Evolutionary conservation across 2,113 vertebrate species (phyloP).

Genomic region (Loxodonta africana): DNA sequence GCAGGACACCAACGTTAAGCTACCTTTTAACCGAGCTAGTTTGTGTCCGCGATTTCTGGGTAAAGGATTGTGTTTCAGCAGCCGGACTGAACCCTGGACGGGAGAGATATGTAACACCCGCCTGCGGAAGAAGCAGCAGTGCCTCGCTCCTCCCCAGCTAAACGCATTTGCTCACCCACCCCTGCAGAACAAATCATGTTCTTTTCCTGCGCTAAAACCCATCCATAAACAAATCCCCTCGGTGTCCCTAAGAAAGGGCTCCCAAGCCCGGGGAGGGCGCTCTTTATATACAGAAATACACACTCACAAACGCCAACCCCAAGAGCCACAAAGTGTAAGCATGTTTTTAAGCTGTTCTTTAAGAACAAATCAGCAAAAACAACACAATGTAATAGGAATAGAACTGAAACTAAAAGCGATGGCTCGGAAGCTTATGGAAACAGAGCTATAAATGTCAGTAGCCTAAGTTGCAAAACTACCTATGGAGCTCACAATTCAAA

Average conservation of each 20-base stretch:
- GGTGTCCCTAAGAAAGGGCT: not conserved
- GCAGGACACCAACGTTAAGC: not conserved
- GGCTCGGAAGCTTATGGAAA: not conserved
- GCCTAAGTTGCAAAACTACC: constrained; percentile 76
- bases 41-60: constrained; percentile 26
- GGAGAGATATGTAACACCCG: not conserved
- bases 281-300: not conserved
- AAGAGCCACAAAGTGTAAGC: not conserved
- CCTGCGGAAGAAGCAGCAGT: constrained; percentile 55
- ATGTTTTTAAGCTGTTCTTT: not conserved
- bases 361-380: not conserved
- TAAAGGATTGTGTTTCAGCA: constrained; percentile 19
- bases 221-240: constrained; percentile 51
- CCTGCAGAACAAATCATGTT: constrained; percentile 68
- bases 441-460: not conserved
- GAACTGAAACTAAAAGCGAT: not conserved
- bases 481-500: not conserved
- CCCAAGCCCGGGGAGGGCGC: constrained; percentile 56
- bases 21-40: constrained; percentile 57
- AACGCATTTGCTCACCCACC: constrained; percentile 54
- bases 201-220: constrained; percentile 65
- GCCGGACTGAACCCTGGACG: constrained; percentile 40
- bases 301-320: not conserved
- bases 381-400: not conserved
- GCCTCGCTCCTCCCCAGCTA: constrained; percentile 65